Evolutionary conservation across 2,888 invertebrate species (phyloP), one percentile per base, ranked within the genome.

Genomic region (Agonum fuliginosum): DNA sequence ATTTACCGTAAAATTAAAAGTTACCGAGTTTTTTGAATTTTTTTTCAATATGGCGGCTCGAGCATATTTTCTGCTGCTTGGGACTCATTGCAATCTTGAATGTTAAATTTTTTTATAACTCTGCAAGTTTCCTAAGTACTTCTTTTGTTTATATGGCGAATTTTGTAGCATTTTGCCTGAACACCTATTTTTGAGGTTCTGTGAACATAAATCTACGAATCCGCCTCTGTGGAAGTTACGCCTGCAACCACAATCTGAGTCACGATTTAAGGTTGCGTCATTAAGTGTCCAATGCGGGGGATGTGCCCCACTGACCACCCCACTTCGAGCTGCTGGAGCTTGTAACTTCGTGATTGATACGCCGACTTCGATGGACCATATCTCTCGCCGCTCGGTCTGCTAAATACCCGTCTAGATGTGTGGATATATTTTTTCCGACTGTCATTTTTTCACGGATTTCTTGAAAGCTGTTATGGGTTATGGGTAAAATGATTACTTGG

Each of bases 341-440:
- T 34, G 62, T 73, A 73, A 73, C 73, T 43, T 48, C 12, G 58
- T 75, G 75, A 75, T 75, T 75, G 75, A 75, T 75, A 75, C 51
- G 4, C 83, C 85, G 84, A 84, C 84, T 84, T 83, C 85, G 84
- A 86, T 85, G 86, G 86, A 82, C 85, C 86, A 86, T 86, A 86
- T 84, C 85, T 85, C 83, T 83, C 84, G 85, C 84, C 85, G 84
- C 83, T 83, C 84, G 85, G 84, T 84, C 80, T 81, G 83, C 81
- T 84, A 83, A 83, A 84, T 83, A 82, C 75, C 46, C 17, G 27
- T 10, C 30, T 12, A 19, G 43, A 72, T 54, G 58, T 74, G 65
- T 74, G 43, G 58, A 19, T 20, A 65, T 62, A 74, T 74, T 62
- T 74, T 74, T 46, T 65, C 58, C 19, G 27, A n/a, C 37, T 74